These are phyloP conservation scores for Microcebus ravelobensis DNA, from an alignment of 2,113 vertebrate species.

Conservation along the genomic window DNA sequence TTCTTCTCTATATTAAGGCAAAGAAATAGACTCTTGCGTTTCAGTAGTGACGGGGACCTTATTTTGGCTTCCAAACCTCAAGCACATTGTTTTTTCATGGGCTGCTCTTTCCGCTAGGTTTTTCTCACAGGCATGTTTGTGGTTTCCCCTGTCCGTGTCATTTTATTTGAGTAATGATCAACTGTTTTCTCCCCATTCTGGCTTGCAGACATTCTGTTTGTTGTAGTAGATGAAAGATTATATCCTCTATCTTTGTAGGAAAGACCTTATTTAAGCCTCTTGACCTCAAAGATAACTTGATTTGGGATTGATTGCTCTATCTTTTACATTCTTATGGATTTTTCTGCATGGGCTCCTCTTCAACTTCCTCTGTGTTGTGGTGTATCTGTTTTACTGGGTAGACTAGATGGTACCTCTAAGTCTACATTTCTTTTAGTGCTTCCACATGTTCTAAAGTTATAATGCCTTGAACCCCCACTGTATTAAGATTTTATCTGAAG, in stretches of 20 bases:
- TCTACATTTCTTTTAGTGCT: conserved; percentile 14
- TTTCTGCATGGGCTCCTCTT: not conserved
- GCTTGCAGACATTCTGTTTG: not conserved
- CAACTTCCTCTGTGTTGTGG: not conserved
- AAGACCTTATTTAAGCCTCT: not conserved
- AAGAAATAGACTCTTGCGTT: not conserved
- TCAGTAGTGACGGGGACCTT: not conserved
- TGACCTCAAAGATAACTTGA: not conserved
- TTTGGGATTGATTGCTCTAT: not conserved
- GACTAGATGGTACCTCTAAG: not conserved
- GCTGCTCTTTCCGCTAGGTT: not conserved
- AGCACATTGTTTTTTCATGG: not conserved
- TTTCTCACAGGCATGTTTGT: not conserved
- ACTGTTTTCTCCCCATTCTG: not conserved
- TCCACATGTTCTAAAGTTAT: not conserved
- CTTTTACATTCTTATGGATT: not conserved
- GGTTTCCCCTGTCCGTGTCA: not conserved
- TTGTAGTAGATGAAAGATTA: not conserved
- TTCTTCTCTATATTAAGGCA: not conserved
- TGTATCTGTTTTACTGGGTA: not conserved
- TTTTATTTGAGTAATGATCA: not conserved
- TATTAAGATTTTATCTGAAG: not conserved
- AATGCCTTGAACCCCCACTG: not conserved
- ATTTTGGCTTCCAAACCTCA: not conserved
- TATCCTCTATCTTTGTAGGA: not conserved